Evolutionary conservation across 2,113 vertebrate species (phyloP), one percentile per base, ranked within the genome.

Genomic region (Neotoma lepida): DNA sequence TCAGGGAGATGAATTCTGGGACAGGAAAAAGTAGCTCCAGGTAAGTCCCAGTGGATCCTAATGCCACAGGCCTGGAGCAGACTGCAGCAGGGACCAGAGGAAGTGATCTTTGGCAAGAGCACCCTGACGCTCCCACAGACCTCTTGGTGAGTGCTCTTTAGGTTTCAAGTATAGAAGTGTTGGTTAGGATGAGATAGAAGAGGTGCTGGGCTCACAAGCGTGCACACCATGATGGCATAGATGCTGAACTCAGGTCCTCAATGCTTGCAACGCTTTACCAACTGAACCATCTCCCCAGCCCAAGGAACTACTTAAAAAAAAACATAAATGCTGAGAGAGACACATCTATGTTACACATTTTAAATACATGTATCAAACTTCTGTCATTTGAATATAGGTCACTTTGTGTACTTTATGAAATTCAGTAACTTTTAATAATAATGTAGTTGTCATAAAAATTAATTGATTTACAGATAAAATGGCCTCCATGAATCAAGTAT

Each of bases 361-460:
- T 97, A 89, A 96, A 96, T 92, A 97, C 66, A 74, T 95, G 89
- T 97, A 95, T 90, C 74, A 95, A 80, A 96, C 46, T 94, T 97
- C 96, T 96, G 93, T 96, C 93, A 96, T 95, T 94, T 95, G 73
- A 95, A 95, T 95, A 93, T 93, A 95, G 95, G 92, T 93, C 95
- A 96, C 95, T 88, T 91, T 96, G 94, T 95, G 93, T 97, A 93
- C 84, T 96, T 95, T 95, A 95, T 95, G 87, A 54, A 95, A 92
- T 96, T 96, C 70, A 86, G 94, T 95, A 95, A 96, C 92, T 97
- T 96, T 95, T 95, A 96, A 94, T 96, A 96, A 97, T 95, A 96
- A 97, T 95, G 63, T 86, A 93, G 89, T 93, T 96, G 89, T 95
- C 85, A 86, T 84, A 9, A 86, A 51, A 54, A 20, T 28, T 20